A percentile compares a stretch with the other conserved stretches of the same genome.
Evolutionary conservation across 2,113 vertebrate genomes (phyloP).

Genomic region (Mustela nigripes): DNA sequence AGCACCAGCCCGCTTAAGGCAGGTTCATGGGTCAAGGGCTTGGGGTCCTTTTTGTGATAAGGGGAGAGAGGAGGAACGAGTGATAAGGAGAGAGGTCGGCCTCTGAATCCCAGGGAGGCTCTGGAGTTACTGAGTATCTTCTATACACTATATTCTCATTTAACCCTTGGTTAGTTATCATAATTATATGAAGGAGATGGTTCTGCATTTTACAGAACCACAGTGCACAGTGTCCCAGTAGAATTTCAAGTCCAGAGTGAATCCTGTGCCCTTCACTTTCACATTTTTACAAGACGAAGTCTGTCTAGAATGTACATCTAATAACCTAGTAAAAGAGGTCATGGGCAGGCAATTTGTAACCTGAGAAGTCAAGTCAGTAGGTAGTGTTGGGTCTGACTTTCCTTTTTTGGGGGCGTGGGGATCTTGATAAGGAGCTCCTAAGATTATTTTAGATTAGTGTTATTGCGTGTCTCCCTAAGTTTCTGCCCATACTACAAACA

Average conservation of each 20-base stretch:
- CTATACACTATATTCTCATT: not conserved
- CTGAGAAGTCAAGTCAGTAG: not conserved
- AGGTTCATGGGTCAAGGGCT: not conserved
- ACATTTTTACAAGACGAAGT: not conserved
- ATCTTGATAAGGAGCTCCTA: not conserved
- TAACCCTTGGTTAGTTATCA: not conserved
- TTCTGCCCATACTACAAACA: not conserved
- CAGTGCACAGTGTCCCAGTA: not conserved
- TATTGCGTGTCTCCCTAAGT: not conserved
- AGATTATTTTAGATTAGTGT: not conserved
- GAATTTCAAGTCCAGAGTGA: not conserved
- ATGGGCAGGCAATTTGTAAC: not conserved
- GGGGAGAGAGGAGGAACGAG: not conserved
- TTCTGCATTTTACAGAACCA: slow-evolving; percentile 31
- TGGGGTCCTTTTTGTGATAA: not conserved
- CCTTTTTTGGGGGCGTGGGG: not conserved
- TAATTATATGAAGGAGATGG: not conserved
- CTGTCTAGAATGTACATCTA: slow-evolving; percentile 35
- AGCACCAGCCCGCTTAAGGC: not conserved
- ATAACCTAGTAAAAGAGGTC: not conserved
- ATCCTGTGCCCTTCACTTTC: not conserved
- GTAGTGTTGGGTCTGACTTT: not conserved
- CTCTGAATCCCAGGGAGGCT: not conserved
- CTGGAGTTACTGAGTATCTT: not conserved
- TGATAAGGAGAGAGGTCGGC: not conserved